Evolutionary conservation across 2,113 vertebrate species (phyloP), one percentile per base, ranked within the genome.

Genomic region (Anguilla japonica): DNA sequence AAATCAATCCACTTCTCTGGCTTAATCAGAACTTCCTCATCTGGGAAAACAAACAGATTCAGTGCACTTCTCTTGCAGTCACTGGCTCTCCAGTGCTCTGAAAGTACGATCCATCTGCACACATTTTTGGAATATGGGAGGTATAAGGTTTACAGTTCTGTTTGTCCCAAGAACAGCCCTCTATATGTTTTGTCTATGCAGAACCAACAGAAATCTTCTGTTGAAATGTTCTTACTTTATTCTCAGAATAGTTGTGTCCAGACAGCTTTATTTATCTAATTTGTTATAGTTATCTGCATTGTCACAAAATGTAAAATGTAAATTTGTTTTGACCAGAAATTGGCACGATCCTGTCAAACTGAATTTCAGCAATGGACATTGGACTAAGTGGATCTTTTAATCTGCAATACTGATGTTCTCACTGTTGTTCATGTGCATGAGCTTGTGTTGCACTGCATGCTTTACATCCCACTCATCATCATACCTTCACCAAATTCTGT

Each of bases 401-500:
- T 29, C 18, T 34, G 53, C 26, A 75, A 11, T 14, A 29, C 26
- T 46, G 43, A 50, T 81, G 84, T 89, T 41, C 46, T 67, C 91
- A 87, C 82, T 92, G 88, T 50, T 90, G 91, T 94, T 91, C 94
- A 57, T 83, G 22, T 90, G 96, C 97, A 97, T 95, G 95, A 90
- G 92, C 83, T 87, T 84, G 43, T 90, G 87, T 90, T 82, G 86
- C 83, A 86, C 84, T 89, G 93, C 94, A 95, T 95, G 96, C 93
- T 91, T 85, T 22, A 86, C 94, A 92, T 92, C 89, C 90, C 95
- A 95, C 94, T 86, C 60, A 39, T 87, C 92, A 93, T 34, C 92
- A 89, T 89, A 88, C 94, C 94, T 91, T 90, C 91, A 85, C 91
- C 95, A 95, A 89, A 94, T 93, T 94, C 92, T 94, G 93, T 95